These are phyloP conservation scores for Podarcis cretensis DNA, from an alignment of 2,113 vertebrate species.

Conservation along the genomic window DNA sequence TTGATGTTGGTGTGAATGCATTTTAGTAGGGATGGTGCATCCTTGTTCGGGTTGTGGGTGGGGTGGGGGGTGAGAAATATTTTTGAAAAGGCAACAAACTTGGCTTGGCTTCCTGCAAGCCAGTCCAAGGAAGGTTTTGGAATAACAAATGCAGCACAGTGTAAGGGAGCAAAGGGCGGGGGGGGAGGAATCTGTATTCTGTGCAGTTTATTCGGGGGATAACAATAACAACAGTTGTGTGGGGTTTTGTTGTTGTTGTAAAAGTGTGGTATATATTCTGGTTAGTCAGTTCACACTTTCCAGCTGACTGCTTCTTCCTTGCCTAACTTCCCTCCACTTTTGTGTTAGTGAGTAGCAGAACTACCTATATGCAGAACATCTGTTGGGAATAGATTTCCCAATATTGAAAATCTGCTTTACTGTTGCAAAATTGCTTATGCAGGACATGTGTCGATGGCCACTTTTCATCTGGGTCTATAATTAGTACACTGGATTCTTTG, in stretches of 20 bases:
- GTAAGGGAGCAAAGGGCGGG: neutral
- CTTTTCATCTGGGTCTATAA: neutral
- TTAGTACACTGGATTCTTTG: neutral
- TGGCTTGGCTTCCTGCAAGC: conserved; percentile 48
- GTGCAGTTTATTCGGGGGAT: neutral
- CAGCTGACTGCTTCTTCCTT: neutral
- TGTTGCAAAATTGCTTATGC: neutral
- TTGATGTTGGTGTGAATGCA: conserved; percentile 62
- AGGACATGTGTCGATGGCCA: neutral
- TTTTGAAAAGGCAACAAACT: conserved; percentile 46
- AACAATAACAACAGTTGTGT: neutral
- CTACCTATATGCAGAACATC: neutral
- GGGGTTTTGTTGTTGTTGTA: neutral
- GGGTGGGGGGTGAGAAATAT: conserved; percentile 24
- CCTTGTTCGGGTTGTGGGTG: neutral
- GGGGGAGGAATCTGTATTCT: neutral
- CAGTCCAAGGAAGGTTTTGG: conserved; percentile 16
- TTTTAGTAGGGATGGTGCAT: conserved; percentile 43
- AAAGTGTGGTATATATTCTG: neutral
- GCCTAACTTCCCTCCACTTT: neutral
- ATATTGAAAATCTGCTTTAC: neutral
- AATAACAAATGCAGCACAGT: neutral
- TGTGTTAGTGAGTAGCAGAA: neutral
- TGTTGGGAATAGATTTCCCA: neutral
- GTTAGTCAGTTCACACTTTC: neutral